These are phyloP conservation scores for Sphaerodactylus townsendi DNA, from an alignment of 2,113 vertebrate species.

Conservation along the genomic window DNA sequence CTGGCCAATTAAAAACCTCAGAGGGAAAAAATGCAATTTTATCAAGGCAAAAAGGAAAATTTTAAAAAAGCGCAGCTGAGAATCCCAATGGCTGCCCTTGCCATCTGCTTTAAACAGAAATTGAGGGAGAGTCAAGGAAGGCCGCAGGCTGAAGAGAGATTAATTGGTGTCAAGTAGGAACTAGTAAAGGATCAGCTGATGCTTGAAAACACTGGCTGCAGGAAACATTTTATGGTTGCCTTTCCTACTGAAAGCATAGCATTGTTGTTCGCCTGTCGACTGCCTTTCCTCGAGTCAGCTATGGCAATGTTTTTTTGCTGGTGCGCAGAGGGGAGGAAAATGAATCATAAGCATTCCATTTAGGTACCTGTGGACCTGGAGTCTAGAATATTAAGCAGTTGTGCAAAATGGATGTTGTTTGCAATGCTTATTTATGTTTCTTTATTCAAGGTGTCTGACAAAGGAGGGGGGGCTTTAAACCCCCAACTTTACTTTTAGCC, in stretches of 20 bases:
- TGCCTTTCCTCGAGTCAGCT: conserved; percentile 75
- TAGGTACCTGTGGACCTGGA: conserved; percentile 56
- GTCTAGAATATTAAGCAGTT: conserved; percentile 71
- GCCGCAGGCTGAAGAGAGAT: conserved; percentile 57
- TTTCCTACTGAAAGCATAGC: conserved; percentile 69
- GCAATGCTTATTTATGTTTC: conserved; percentile 54
- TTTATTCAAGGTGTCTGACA: conserved; percentile 35
- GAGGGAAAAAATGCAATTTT: neutral
- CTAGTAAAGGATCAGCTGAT: conserved; percentile 76
- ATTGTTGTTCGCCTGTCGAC: conserved; percentile 77
- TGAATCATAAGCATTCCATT: conserved; percentile 74
- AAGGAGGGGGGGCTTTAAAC: conserved; percentile 28
- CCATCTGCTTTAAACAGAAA: conserved; percentile 42
- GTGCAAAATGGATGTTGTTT: conserved; percentile 41
- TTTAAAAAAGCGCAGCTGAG: neutral
- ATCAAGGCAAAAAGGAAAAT: neutral
- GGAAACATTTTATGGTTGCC: conserved; percentile 84
- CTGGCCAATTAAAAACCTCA: neutral
- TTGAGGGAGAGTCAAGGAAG: conserved; percentile 34
- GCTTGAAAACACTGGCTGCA: conserved; percentile 78
- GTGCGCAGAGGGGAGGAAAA: conserved; percentile 59
- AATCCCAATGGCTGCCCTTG: conserved; percentile 14
- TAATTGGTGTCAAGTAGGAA: conserved; percentile 83
- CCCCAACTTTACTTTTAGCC: neutral
- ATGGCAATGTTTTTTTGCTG: conserved; percentile 63